These are phyloP conservation scores for Nymphalis io DNA, from an alignment of 1,140 invertebrate species.

Conservation along the genomic window DNA sequence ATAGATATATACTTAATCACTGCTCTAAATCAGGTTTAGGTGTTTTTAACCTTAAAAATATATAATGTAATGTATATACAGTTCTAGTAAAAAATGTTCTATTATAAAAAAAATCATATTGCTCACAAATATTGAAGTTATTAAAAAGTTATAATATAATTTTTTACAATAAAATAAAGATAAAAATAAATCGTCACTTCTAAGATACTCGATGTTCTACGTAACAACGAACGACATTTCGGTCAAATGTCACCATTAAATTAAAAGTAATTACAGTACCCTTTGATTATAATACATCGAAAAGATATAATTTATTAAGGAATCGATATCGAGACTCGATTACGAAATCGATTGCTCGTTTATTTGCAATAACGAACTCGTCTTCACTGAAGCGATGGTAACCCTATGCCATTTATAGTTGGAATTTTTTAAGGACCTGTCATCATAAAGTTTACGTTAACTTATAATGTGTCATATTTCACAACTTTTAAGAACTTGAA, in stretches of 20 bases:
- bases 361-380: slow-evolving; percentile 7
- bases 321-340: slow-evolving; percentile 13
- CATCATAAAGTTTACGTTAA: slow-evolving; percentile 3
- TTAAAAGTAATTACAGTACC: slow-evolving; percentile 32
- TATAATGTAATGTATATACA: too few relatives aligned
- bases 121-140: too few relatives aligned
- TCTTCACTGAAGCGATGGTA: slow-evolving; percentile 6
- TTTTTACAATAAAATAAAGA: too few relatives aligned
- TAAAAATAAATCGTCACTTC: too few relatives aligned
- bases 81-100: too few relatives aligned
- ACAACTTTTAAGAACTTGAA: not conserved
- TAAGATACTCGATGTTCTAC: not conserved
- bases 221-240: not conserved
- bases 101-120: too few relatives aligned
- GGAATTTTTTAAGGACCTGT: slow-evolving; percentile 3
- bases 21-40: too few relatives aligned
- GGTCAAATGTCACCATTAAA: slow-evolving; percentile 36
- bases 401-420: slow-evolving; percentile 11
- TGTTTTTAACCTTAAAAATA: too few relatives aligned
- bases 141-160: too few relatives aligned
- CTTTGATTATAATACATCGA: slow-evolving; percentile 21
- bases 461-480: slow-evolving; percentile 8
- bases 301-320: slow-evolving; percentile 15
- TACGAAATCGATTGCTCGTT: slow-evolving; percentile 20
- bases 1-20: too few relatives aligned